These are phyloP conservation scores for Cabera pusaria DNA, from an alignment of 2,888 invertebrate genomes.

Conservation along the genomic window DNA sequence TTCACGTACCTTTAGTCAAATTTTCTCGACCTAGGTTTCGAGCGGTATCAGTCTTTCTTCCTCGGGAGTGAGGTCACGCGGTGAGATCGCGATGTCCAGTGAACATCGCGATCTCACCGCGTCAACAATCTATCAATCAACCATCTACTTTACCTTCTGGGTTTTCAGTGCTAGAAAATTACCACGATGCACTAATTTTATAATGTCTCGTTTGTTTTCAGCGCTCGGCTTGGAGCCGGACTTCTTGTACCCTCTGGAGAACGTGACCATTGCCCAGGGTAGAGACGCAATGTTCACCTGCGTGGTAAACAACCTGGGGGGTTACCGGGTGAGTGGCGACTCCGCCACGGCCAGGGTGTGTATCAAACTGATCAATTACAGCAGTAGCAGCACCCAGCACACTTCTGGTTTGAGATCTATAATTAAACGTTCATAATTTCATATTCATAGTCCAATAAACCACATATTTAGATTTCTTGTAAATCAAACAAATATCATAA, in stretches of 20 bases:
- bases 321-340: slow-evolving; percentile 96
- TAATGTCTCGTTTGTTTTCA: slow-evolving; percentile 68
- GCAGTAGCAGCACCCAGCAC: slow-evolving; percentile 77
- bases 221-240: slow-evolving; percentile 90
- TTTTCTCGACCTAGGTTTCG: no score
- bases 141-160: no score
- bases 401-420: slow-evolving; percentile 71
- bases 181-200: not conserved
- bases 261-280: slow-evolving; percentile 92
- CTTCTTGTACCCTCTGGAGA: slow-evolving; percentile 90
- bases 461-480: no score
- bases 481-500: no score
- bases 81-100: no score
- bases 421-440: slow-evolving; percentile 40
- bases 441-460: no score
- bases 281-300: slow-evolving; percentile 93
- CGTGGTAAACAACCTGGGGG: slow-evolving; percentile 92
- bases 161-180: no score
- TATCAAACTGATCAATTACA: slow-evolving; percentile 84
- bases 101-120: no score
- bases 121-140: no score
- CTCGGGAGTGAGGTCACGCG: no score
- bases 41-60: no score
- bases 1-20: no score
- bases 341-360: slow-evolving; percentile 93